Evolutionary conservation across 1,140 invertebrate species (phyloP).

Genomic region (Parapsyche elsis): DNA sequence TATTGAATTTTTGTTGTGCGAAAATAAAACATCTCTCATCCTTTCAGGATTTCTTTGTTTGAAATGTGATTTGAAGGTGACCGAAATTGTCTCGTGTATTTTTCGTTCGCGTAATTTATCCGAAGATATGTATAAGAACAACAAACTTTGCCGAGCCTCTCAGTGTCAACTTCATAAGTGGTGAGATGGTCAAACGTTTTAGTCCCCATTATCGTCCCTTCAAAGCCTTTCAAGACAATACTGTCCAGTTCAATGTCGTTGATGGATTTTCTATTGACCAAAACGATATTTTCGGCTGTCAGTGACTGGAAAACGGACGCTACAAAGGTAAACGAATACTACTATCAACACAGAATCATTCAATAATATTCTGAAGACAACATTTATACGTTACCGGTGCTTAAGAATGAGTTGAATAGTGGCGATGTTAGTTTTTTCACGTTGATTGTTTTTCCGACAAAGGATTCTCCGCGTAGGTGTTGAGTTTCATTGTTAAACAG

Average conservation of each 20-base stretch:
- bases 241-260: constrained; percentile 48
- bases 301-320: constrained; percentile 41
- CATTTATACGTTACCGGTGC: constrained; percentile 35
- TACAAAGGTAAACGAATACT: constrained; percentile 23
- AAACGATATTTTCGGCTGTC: constrained; percentile 39
- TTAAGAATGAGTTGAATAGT: constrained; percentile 41
- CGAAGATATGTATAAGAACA: not conserved
- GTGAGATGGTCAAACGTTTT: constrained; percentile 50
- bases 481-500: constrained; percentile 46
- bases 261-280: constrained; percentile 38
- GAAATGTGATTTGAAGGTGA: too few relatives aligned
- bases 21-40: too few relatives aligned
- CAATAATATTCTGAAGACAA: not conserved
- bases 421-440: constrained; percentile 44
- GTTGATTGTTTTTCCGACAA: constrained; percentile 41
- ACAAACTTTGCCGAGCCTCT: constrained; percentile 39
- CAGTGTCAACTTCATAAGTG: constrained; percentile 31
- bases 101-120: too few relatives aligned
- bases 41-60: too few relatives aligned
- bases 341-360: not conserved
- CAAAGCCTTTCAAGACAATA: constrained; percentile 43
- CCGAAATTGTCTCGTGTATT: too few relatives aligned
- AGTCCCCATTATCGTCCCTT: constrained; percentile 48
- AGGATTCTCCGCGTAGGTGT: constrained; percentile 35
- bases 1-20: not conserved